These are phyloP conservation scores for Chrysemys picta DNA, from an alignment of 2,113 vertebrate species.

Conservation along the genomic window DNA sequence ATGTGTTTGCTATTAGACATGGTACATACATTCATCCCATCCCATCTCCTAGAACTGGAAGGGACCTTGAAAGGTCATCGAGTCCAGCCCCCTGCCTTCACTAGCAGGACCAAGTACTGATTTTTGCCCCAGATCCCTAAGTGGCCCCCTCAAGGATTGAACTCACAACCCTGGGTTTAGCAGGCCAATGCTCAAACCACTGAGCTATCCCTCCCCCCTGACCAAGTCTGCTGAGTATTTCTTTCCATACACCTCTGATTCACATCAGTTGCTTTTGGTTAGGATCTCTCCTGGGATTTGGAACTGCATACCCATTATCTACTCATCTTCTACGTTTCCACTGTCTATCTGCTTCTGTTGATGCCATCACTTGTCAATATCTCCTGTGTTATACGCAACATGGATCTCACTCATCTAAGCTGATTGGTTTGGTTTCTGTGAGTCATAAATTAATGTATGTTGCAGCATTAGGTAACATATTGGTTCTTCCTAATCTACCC, in stretches of 20 bases:
- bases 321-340: background rate
- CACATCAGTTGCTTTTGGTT: background rate
- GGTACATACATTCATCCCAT: background rate
- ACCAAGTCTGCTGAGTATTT: background rate
- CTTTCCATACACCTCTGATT: background rate
- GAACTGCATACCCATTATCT: background rate
- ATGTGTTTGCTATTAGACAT: accelerated
- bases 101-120: too few species aligned
- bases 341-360: background rate
- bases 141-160: too few species aligned
- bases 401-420: accelerated
- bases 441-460: background rate
- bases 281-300: background rate
- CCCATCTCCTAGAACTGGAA: too few species aligned
- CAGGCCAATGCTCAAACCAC: too few species aligned
- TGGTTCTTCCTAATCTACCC: background rate
- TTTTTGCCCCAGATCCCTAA: too few species aligned
- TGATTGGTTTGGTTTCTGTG: background rate
- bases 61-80: too few species aligned
- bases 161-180: too few species aligned
- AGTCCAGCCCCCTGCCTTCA: too few species aligned
- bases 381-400: background rate
- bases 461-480: constrained; percentile 1
- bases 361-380: background rate
- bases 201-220: too few species aligned